A percentile compares a stretch with the other conserved stretches of the same genome.
These are phyloP conservation scores for Acromyrmex echinatior DNA, from an alignment of 1,140 invertebrate genomes.

Conservation along the genomic window DNA sequence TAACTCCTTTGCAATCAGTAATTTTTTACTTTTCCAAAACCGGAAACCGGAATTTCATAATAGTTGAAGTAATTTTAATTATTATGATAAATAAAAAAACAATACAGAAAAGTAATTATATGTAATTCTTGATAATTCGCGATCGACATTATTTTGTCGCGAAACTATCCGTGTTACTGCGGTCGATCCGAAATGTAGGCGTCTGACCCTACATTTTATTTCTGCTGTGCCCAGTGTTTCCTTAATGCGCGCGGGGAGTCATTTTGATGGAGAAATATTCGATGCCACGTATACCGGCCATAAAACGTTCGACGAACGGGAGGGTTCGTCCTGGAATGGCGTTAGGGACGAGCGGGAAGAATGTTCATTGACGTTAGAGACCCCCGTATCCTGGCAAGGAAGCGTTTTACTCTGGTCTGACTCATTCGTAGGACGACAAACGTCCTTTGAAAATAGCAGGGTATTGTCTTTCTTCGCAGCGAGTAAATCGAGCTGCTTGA, in stretches of 20 bases:
- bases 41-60: background rate
- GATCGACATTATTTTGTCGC: slow-evolving; percentile 19
- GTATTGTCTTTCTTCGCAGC: background rate
- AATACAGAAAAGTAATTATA: background rate
- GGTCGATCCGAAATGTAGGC: background rate
- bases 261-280: slow-evolving; percentile 79
- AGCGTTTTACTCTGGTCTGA: slow-evolving; percentile 70
- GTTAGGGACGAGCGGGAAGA: slow-evolving; percentile 76
- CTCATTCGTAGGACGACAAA: slow-evolving; percentile 64
- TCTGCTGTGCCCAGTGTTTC: slow-evolving; percentile 70
- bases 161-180: slow-evolving; percentile 27
- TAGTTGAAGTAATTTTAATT: background rate
- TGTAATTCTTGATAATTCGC: background rate
- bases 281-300: slow-evolving; percentile 73
- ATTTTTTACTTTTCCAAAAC: too few species aligned
- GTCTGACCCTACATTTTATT: slow-evolving; percentile 61
- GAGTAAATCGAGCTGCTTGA: background rate
- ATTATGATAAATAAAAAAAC: background rate
- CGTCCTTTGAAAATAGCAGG: slow-evolving; percentile 55
- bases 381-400: slow-evolving; percentile 65
- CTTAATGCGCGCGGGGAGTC: slow-evolving; percentile 73
- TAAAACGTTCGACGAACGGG: slow-evolving; percentile 77
- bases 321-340: slow-evolving; percentile 74
- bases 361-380: slow-evolving; percentile 77
- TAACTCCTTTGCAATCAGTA: too few species aligned